Conservation (phyloP, 2,888 invertebrate genomes). For the Pediacus dermestoides region DNA sequence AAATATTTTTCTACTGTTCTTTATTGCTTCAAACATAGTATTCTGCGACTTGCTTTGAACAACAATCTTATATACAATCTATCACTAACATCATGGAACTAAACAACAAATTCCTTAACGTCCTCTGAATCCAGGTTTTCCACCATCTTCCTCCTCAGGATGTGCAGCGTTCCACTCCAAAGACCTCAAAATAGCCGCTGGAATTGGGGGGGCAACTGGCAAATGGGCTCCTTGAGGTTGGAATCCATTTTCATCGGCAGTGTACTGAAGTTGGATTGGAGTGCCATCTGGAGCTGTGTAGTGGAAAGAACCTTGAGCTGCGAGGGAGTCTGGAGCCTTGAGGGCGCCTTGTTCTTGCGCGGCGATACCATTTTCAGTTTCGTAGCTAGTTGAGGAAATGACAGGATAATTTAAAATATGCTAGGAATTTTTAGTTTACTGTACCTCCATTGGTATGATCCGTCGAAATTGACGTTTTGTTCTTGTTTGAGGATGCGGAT, state of each 20-base stretch:
- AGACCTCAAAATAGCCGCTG: constrained; percentile 63
- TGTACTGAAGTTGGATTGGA: constrained; percentile 56
- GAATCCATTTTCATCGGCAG: constrained; percentile 69
- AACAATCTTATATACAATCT: too few relatives aligned
- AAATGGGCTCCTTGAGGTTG: constrained; percentile 58
- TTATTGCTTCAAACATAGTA: too few relatives aligned
- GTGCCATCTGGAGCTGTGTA: constrained; percentile 63
- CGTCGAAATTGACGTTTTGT: constrained; percentile 51
- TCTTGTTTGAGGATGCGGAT: constrained; percentile 39
- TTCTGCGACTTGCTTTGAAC: too few relatives aligned
- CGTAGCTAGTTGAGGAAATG: constrained; percentile 40
- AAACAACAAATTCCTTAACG: too few relatives aligned
- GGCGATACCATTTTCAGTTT: constrained; percentile 56
- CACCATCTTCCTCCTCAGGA: constrained; percentile 50
- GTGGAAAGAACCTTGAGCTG: constrained; percentile 54
- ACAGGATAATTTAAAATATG: background rate
- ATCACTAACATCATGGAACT: too few relatives aligned
- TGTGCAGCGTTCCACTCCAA: constrained; percentile 63
- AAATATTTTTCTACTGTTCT: too few relatives aligned
- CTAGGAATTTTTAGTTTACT: constrained; percentile 2
- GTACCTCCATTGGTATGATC: constrained; percentile 46
- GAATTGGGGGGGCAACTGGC: constrained; percentile 63
- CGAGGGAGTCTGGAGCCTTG: constrained; percentile 51
- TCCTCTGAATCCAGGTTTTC: constrained; percentile 16
- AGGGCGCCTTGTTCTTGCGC: constrained; percentile 45